Base-by-base conservation (phyloP, 2,888 invertebrate species). In the Frankliniella intonsa region DNA sequence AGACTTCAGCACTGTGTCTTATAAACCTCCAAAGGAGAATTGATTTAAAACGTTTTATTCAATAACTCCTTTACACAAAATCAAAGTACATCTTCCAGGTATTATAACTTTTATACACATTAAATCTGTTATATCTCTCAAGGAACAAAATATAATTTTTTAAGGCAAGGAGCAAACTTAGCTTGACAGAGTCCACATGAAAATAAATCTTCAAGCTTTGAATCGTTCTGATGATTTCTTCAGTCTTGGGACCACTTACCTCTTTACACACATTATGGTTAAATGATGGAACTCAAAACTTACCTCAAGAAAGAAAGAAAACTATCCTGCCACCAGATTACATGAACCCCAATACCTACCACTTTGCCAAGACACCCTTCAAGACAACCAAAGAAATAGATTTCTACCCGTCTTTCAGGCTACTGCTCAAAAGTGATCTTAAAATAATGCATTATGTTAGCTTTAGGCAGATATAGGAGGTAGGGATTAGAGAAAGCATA, bases 51-150 rank as follows among this genome's bases (percentile, higher is more conserved):
- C 38, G 2, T 38, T 38, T 38, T 38, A 38, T 38, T 38, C 38
- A 38, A 3, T 38, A 5, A 38, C 5, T 38, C 38, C 38, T 38
- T 38, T 38, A 38, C 38, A 38, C 38, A 38, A 38, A 38, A 38
- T 38, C 38, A 38, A 38, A 38, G 38, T 38, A 38, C 38, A 38
- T 38, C 38, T 38, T 38, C 38, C 38, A 3, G 38, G 5, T 38
- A 38, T 38, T 38, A 5, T 3, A 38, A 38, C 38, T 38, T 3
- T 38, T 38, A 38, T 38, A 38, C 38, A 38, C 38, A 38, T 38
- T 38, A 38, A 2, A 38, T 3, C 38, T 38, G 38, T 5, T 3
- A 38, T 38, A 93, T 92, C 87, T 93, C 93, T 93, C 93, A 89
- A 82, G 38, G 83, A 83, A 83, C 81, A 81, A 82, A 81, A 55